Evolutionary conservation across 2,113 vertebrate species (phyloP).

Genomic region (Vidua chalybeata): DNA sequence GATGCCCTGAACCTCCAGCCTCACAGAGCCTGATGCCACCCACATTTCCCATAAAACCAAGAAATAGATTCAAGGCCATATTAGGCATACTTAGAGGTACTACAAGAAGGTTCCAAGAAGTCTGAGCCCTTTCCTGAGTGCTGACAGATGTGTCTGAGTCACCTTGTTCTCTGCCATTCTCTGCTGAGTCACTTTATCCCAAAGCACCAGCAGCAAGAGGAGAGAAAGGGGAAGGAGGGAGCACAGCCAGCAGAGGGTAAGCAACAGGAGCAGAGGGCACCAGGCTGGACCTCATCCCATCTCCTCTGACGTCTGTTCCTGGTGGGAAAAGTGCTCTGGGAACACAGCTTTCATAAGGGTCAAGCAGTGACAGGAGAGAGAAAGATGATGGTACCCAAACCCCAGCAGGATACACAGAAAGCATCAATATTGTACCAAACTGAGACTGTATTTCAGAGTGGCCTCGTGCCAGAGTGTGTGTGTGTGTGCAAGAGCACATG

Average conservation of each 20-base stretch:
- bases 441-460: not conserved
- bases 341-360: not conserved
- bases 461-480: not conserved
- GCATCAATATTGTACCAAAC: not conserved
- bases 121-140: constrained; percentile 8
- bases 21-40: not conserved
- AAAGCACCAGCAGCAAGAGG: accelerated
- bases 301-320: not conserved
- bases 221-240: not conserved
- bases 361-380: not conserved
- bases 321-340: not conserved
- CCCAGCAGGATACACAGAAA: not conserved
- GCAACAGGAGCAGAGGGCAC: not conserved
- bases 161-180: not conserved
- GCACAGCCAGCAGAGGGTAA: not conserved
- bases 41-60: not conserved
- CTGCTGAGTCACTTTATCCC: constrained; percentile 30
- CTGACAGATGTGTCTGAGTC: not conserved
- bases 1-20: not conserved
- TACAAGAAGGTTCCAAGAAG: constrained; percentile 19
- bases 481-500: not conserved
- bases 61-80: not conserved
- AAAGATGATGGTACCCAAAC: not conserved
- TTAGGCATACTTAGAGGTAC: not conserved
- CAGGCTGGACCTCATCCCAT: not conserved